Conservation (phyloP, 2,888 invertebrate genomes). For the Cephalotes varians region DNA sequence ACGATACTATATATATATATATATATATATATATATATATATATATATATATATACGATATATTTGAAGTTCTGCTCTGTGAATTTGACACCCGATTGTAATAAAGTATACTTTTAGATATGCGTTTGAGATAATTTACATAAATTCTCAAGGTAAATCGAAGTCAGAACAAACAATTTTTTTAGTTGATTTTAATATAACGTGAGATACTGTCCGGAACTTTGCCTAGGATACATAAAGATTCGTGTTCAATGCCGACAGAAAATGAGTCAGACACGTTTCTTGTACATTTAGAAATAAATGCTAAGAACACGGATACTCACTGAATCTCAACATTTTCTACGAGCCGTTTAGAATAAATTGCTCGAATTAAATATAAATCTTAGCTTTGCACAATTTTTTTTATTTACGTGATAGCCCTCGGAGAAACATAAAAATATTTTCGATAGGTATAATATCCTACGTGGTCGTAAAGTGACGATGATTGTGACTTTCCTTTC, state of each 20-base stretch:
- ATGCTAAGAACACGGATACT: not conserved
- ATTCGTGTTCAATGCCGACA: not conserved
- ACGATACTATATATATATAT: no score
- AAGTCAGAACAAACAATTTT: not conserved
- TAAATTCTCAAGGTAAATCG: not conserved
- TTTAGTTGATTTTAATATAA: not conserved
- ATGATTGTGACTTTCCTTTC: not conserved
- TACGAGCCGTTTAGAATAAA: not conserved
- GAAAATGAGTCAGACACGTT: not conserved
- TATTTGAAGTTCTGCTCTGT: not conserved
- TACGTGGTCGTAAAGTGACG: not conserved
- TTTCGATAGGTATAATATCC: not conserved
- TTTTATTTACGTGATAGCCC: not conserved
- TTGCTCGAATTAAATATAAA: not conserved
- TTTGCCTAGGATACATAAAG: not conserved
- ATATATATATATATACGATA: not conserved
- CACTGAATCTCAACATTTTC: not conserved
- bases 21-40: no score
- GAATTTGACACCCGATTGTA: not conserved
- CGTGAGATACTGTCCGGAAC: not conserved
- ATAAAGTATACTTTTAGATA: not conserved
- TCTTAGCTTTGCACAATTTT: not conserved
- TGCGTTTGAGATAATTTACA: not conserved
- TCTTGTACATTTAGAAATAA: not conserved
- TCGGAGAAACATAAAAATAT: slow-evolving; percentile 22